Base-by-base conservation (phyloP, 2,113 vertebrate genomes). In the Entomyzon cyanotis region DNA sequence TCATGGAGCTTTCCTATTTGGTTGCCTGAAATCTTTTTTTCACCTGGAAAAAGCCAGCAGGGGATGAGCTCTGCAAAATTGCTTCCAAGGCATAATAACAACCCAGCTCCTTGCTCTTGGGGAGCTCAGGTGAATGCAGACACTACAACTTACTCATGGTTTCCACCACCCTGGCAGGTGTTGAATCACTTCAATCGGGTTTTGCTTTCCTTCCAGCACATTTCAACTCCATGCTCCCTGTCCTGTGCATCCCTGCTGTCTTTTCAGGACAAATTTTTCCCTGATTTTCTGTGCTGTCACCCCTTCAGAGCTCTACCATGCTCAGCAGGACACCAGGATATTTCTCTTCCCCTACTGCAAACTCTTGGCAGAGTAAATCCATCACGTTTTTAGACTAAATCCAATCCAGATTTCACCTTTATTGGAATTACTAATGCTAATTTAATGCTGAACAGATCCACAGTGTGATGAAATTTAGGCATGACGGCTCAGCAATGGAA, bases 241-340 rank as follows among this genome's bases (percentile, higher is more conserved):
- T 2, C 68, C 87, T 17, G 37, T 13, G 21, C 27, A 70, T 7
- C 28, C 58, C 77, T 76, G 79, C 39, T 82, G 30, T n/a, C 3
- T 62, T 53, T 56, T 25, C 18, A 70, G 74, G 46, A 15, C 7
- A 28, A 2, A 19, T 9, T 27, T 30, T 12, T 11, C 58, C n/a
- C 39, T 35, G 52, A 17, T 59, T 71, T 58, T 46, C 52, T 31
- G 23, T 24, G 52, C 42, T 55, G 37, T 35, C 24, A 30, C 41
- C 22, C 23, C 12, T 4, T 7, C 2, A 4, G 1, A 31, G 52
- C n/a, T 8, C 50, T 35, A 9, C 50, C 28, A 5, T 0, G 11
- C 41, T 74, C 78, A 65, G 28, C 31, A 90, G 68, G 64, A 3
- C 81, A 80, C 39, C 74, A 67, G 9, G 56, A 46, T 11, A 5